These are phyloP conservation scores for Agapostemon virescens DNA, from an alignment of 2,888 invertebrate species.

Conservation along the genomic window DNA sequence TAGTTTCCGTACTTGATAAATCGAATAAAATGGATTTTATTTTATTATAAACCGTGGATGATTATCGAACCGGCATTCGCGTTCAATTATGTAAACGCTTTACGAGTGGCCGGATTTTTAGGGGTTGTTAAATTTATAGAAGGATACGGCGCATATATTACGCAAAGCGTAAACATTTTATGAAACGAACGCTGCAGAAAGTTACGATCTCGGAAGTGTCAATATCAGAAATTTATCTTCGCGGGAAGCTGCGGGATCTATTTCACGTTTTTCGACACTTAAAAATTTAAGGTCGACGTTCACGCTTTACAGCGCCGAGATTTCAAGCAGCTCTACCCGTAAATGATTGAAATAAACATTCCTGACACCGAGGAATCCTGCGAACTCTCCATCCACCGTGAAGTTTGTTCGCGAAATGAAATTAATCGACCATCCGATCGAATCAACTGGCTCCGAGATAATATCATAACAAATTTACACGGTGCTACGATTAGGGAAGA, in stretches of 20 bases:
- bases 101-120: background rate
- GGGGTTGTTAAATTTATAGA: background rate
- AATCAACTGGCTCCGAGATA: too few relatives aligned
- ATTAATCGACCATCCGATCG: background rate
- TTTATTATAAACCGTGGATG: background rate
- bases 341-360: background rate
- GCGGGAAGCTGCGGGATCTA: background rate
- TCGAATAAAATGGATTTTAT: background rate
- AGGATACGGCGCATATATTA: background rate
- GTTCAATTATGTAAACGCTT: background rate
- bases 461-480: too few relatives aligned
- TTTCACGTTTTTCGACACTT: slow-evolving; percentile 2
- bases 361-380: background rate
- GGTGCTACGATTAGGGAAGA: too few relatives aligned
- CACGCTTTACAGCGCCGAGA: background rate
- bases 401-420: background rate
- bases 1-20: background rate
- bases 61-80: background rate
- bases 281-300: background rate
- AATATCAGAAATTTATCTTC: slow-evolving; percentile 21
- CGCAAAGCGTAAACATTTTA: slow-evolving; percentile 24
- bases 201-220: slow-evolving; percentile 12
- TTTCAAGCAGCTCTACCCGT: background rate
- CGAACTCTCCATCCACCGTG: background rate
- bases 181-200: background rate